Percentiles rank a stretch among this genome's conserved stretches.
These are phyloP conservation scores for Epizoanthus fatuus DNA, from an alignment of 92 coral and sea anemone species.

Conservation along the genomic window DNA sequence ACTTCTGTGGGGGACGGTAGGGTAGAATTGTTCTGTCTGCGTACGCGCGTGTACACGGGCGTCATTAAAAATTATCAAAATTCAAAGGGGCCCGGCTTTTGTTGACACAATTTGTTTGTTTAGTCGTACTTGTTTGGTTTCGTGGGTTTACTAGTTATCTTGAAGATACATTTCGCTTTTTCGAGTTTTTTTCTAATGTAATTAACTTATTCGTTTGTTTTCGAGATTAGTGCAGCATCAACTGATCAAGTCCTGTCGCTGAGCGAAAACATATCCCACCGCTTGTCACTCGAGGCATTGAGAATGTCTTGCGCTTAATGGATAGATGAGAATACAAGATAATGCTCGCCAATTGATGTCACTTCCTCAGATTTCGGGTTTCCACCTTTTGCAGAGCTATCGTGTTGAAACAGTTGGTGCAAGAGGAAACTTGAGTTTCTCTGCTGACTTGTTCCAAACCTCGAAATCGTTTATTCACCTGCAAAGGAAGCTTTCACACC, in stretches of 20 bases:
- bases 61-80: conserved; percentile 15
- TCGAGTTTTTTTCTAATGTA: conserved; percentile 24
- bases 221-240: neutral
- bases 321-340: conserved; percentile 35
- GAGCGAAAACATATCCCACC: conserved; percentile 19
- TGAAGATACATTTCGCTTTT: conserved; percentile 3
- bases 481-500: neutral
- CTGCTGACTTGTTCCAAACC: neutral
- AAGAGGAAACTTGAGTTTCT: conserved; percentile 13
- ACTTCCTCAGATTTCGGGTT: conserved; percentile 29
- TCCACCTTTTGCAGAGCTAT: conserved; percentile 31
- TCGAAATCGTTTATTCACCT: conserved; percentile 10
- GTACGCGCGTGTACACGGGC: neutral
- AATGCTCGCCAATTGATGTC: conserved; percentile 22
- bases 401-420: conserved; percentile 65
- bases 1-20: neutral
- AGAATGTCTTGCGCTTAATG: conserved; percentile 30
- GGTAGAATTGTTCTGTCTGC: neutral
- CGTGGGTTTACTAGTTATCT: conserved; percentile 33
- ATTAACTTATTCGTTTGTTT: conserved; percentile 28
- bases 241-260: neutral
- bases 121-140: conserved; percentile 26
- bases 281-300: conserved; percentile 40
- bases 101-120: conserved; percentile 44
- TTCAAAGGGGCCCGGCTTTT: conserved; percentile 20